phyloP scores from a whole-genome alignment of 2,888 invertebrate genomes.

The Chymomyza caudatula region DNA sequence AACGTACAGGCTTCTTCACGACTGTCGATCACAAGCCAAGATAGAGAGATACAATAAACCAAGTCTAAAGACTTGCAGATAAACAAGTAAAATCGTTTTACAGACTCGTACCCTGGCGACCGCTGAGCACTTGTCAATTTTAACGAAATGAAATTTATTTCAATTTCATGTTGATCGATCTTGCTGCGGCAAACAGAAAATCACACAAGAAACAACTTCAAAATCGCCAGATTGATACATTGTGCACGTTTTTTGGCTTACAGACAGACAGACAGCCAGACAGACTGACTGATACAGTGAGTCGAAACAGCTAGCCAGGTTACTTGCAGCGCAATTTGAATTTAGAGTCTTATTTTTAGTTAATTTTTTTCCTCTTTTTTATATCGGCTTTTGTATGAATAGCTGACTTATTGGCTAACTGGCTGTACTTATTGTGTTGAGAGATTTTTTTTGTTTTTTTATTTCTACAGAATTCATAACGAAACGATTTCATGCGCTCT shows the following conservation, averaged over 20 bases:
- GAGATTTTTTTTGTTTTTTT: slow-evolving; percentile 28
- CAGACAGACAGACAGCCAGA: slow-evolving; percentile 14
- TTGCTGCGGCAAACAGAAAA: slow-evolving; percentile 28
- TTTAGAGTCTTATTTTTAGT: slow-evolving; percentile 39
- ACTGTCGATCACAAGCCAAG: slow-evolving; percentile 19
- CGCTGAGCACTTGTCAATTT: slow-evolving; percentile 76
- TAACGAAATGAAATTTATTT: slow-evolving; percentile 70
- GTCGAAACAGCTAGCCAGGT: slow-evolving; percentile 28
- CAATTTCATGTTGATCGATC: slow-evolving; percentile 77
- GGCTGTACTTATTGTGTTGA: slow-evolving; percentile 16
- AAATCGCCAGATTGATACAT: slow-evolving; percentile 75
- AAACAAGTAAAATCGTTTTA: not conserved
- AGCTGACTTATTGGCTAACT: slow-evolving; percentile 5
- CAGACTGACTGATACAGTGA: slow-evolving; percentile 5
- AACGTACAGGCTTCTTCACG: not conserved
- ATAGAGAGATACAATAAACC: slow-evolving; percentile 18
- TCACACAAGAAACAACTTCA: slow-evolving; percentile 4
- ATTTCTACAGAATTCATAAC: slow-evolving; percentile 66
- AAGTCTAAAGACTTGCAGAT: not conserved
- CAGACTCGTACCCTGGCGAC: slow-evolving; percentile 35
- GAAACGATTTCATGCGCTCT: slow-evolving; percentile 42
- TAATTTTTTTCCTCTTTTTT: slow-evolving; percentile 22
- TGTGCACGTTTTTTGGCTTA: slow-evolving; percentile 75
- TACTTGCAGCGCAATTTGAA: slow-evolving; percentile 71
- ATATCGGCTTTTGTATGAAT: not conserved